A percentile compares a stretch with the other conserved stretches of the same genome.
These are phyloP conservation scores for Centrocercus urophasianus DNA, from an alignment of 2,113 vertebrate genomes.

Conservation along the genomic window DNA sequence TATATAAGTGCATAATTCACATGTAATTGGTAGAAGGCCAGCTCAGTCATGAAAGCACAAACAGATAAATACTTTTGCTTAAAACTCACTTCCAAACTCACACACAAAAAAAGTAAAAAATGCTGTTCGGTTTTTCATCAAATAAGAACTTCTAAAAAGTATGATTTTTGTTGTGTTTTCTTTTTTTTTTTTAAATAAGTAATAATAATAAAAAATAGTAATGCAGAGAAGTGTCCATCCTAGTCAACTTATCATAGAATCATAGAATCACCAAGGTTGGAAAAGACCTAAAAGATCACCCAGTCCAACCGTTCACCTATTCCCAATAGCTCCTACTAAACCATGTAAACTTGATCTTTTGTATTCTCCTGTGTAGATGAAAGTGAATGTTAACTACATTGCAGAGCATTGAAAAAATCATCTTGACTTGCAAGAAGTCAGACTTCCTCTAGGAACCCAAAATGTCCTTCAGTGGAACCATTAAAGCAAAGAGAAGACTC, in stretches of 20 bases:
- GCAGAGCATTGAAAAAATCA: not conserved
- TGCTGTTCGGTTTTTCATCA: not conserved
- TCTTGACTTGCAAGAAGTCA: not conserved
- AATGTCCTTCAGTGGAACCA: not conserved
- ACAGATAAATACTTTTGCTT: not conserved
- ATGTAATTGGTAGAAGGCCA: conserved; percentile 24
- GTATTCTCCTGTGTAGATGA: not conserved
- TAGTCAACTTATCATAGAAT: not conserved
- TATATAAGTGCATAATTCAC: conserved; percentile 20
- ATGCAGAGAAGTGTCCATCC: not conserved
- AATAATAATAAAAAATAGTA: not conserved
- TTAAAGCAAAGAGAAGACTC: not conserved
- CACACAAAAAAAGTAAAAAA: not conserved
- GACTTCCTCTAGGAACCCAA: conserved; percentile 5
- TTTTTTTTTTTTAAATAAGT: not conserved
- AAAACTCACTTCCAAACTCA: not conserved
- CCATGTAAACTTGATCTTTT: not conserved
- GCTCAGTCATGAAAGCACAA: not conserved
- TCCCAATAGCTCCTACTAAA: no score
- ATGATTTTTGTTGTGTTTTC: not conserved
- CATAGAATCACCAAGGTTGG: no score
- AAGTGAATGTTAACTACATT: not conserved
- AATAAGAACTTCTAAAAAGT: not conserved
- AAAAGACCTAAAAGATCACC: no score
- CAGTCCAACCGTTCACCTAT: no score